Base-by-base conservation (phyloP, 2,797 vertebrate species). In the Tapera naevia region DNA sequence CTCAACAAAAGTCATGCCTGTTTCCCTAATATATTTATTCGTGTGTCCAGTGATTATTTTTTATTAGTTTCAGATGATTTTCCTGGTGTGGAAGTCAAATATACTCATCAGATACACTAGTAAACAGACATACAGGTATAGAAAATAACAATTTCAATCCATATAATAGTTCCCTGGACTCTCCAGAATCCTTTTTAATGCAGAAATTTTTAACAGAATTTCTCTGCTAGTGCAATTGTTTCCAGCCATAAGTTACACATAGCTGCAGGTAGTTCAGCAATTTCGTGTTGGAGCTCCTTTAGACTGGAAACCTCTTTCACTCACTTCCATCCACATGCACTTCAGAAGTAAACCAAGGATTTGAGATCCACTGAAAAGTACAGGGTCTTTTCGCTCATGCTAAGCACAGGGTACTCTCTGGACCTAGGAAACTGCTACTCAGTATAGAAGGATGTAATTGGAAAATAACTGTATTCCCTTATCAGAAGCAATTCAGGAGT, bases 131-230 rank as follows among this genome's bases (percentile, higher is more conserved):
- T 8, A 58, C n/a, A 48, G 51, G n/a, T 61, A 41, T 10, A 69
- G 35, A 33, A 88, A 88, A 91, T 50, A 88, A 48, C n/a, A 80
- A 4, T 61, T 91, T 70, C 57, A 71, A 65, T 30, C 57, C 72
- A 50, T 56, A 21, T n/a, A 89, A 80, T 60, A 61, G 41, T 27
- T 65, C 27, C 39, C 33, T 83, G 61, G 41, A 19, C 43, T 78
- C 65, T 87, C 69, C 33, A 7, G 41, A 74, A 91, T 53, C 61
- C 61, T 93, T 93, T 88, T 71, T 74, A 88, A 78, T 54, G 81
- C 69, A 91, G 75, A 95, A 78, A 71, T 93, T 94, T 92, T 73
- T 81, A 86, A 84, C 46, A 84, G 83, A 72, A 87, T 96, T 85
- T 85, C 48, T 69, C 51, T 69, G 27, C 88, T 64, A 51, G 54